Percentiles rank a stretch among this genome's conserved stretches.
Conservation (phyloP, 2,888 invertebrate genomes). For the Slavum lentiscoides region DNA sequence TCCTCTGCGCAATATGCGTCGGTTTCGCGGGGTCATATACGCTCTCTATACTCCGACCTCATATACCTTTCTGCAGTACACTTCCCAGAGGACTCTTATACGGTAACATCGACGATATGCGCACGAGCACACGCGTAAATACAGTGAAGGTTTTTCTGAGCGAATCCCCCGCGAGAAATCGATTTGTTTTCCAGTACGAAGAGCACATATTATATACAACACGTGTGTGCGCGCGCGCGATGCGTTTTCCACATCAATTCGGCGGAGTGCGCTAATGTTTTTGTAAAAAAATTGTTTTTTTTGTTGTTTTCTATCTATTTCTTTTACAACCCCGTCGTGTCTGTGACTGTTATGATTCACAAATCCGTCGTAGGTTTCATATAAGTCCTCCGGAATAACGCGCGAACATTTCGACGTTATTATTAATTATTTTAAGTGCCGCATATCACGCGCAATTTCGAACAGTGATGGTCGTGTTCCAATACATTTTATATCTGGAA, state of each 20-base stretch:
- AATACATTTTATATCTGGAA: no score
- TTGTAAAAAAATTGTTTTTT: no score
- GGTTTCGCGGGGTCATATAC: neutral
- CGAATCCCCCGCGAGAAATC: slow-evolving; percentile 37
- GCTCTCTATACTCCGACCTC: neutral
- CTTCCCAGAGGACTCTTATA: neutral
- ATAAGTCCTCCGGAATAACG: no score
- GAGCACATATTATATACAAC: neutral
- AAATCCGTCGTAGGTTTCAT: no score
- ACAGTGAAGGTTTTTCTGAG: neutral
- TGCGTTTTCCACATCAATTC: neutral
- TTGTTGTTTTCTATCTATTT: no score
- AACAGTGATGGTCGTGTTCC: no score
- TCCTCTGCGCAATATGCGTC: neutral
- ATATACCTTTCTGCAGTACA: neutral
- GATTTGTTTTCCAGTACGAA: slow-evolving; percentile 6
- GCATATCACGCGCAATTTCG: no score
- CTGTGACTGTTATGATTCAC: no score
- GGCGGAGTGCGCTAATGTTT: neutral
- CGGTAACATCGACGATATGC: neutral
- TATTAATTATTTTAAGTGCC: no score
- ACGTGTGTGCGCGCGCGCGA: neutral
- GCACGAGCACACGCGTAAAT: no score
- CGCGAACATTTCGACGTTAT: no score
- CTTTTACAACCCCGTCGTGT: no score